phyloP scores from a whole-genome alignment of 2,797 vertebrate genomes.

The Phoeniculus purpureus region DNA sequence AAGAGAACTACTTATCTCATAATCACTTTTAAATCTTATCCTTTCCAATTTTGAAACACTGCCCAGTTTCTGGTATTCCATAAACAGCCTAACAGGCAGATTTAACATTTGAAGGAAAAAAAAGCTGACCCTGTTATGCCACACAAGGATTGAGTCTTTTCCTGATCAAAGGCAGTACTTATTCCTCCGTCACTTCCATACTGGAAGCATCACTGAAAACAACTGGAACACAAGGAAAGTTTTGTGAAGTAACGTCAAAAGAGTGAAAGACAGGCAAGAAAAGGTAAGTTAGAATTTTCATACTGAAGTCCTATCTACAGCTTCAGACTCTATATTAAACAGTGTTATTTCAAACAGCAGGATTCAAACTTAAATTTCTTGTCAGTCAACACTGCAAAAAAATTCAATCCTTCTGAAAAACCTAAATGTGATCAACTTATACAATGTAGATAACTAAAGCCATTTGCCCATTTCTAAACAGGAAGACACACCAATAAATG shows the following conservation, averaged over 20 bases:
- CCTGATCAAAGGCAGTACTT: background rate
- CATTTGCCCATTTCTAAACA: background rate
- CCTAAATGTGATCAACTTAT: background rate
- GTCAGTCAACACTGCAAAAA: background rate
- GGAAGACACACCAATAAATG: background rate
- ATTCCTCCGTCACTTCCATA: background rate
- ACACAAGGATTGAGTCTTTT: background rate
- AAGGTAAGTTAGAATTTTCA: background rate
- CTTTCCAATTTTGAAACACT: background rate
- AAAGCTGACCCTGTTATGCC: background rate
- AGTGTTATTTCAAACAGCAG: background rate
- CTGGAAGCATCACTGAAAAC: background rate
- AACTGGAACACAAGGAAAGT: background rate
- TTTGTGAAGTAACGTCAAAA: background rate
- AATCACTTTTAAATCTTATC: background rate
- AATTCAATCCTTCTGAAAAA: background rate
- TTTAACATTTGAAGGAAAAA: background rate
- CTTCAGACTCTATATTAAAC: background rate
- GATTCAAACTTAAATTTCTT: background rate
- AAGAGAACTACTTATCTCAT: background rate
- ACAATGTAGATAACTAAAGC: background rate
- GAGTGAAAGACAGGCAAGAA: accelerated
- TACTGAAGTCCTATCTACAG: background rate
- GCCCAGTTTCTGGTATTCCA: background rate
- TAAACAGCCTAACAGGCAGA: background rate